These are phyloP conservation scores for Tinamus guttatus DNA, from an alignment of 2,113 vertebrate species.

Conservation along the genomic window DNA sequence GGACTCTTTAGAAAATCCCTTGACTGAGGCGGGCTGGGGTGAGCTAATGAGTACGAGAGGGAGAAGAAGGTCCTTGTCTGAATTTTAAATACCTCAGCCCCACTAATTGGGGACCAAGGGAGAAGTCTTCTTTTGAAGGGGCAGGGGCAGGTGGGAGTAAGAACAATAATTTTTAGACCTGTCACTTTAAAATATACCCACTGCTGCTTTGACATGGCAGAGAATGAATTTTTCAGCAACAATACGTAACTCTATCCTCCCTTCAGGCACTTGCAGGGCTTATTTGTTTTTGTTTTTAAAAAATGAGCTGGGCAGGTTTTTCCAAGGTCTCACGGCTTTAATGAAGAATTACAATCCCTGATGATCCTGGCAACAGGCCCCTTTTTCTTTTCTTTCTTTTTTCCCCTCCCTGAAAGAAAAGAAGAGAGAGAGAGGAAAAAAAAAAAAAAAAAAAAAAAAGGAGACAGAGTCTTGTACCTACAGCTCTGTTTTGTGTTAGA, in stretches of 20 bases:
- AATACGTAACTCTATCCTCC: slow-evolving; percentile 63
- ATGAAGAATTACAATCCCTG: slow-evolving; percentile 60
- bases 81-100: slow-evolving; percentile 68
- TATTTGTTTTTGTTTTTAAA: slow-evolving; percentile 59
- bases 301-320: slow-evolving; percentile 51
- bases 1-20: slow-evolving; percentile 72
- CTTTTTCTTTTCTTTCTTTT: slow-evolving; percentile 30
- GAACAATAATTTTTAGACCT: slow-evolving; percentile 64
- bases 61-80: slow-evolving; percentile 69
- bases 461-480: background rate
- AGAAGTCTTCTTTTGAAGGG: slow-evolving; percentile 37
- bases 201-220: slow-evolving; percentile 31
- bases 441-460: background rate
- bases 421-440: too few relatives aligned
- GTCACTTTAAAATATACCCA: slow-evolving; percentile 64
- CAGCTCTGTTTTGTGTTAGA: background rate
- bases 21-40: slow-evolving; percentile 61
- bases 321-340: slow-evolving; percentile 49
- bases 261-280: background rate
- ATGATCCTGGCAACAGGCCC: slow-evolving; percentile 40
- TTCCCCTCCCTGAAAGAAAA: too few relatives aligned
- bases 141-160: slow-evolving; percentile 52
- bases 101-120: slow-evolving; percentile 55
- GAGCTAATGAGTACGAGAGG: slow-evolving; percentile 74
- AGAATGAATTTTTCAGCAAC: slow-evolving; percentile 58